Evolutionary conservation across 1,140 invertebrate genomes (phyloP).

Genomic region (Zaprionus nigranus): DNA sequence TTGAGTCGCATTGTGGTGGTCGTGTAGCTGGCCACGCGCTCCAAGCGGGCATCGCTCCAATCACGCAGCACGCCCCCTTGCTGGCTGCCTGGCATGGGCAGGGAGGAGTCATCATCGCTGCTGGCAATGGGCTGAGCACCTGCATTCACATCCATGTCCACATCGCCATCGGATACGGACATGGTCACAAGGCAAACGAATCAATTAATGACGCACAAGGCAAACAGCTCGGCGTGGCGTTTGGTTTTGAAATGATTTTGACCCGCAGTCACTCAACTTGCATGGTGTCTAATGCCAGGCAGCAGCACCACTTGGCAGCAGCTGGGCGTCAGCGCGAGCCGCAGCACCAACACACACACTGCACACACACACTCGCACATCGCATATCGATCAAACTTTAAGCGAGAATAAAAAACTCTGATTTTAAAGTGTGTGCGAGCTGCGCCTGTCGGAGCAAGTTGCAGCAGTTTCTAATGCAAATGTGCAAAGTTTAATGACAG

Average conservation of each 20-base stretch:
- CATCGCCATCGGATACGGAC: constrained; percentile 49
- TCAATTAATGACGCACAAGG: constrained; percentile 58
- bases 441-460: constrained; percentile 37
- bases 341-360: constrained; percentile 18
- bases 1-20: constrained; percentile 89
- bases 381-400: constrained; percentile 84
- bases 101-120: constrained; percentile 62
- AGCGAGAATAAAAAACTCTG: constrained; percentile 69
- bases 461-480: constrained; percentile 43
- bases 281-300: constrained; percentile 67
- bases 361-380: constrained; percentile 14
- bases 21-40: constrained; percentile 73
- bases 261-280: constrained; percentile 45
- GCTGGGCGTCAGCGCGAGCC: constrained; percentile 40
- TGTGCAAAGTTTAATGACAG: constrained; percentile 56
- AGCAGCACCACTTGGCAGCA: constrained; percentile 30
- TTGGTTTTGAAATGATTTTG: constrained; percentile 68
- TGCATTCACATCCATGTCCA: not conserved
- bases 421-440: constrained; percentile 74
- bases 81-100: constrained; percentile 31
- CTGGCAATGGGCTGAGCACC: constrained; percentile 40
- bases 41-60: constrained; percentile 70
- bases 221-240: constrained; percentile 64
- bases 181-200: constrained; percentile 44
- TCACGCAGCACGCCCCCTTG: constrained; percentile 50